Evolutionary conservation across 2,113 vertebrate genomes (phyloP).

Genomic region (Scomber colias): DNA sequence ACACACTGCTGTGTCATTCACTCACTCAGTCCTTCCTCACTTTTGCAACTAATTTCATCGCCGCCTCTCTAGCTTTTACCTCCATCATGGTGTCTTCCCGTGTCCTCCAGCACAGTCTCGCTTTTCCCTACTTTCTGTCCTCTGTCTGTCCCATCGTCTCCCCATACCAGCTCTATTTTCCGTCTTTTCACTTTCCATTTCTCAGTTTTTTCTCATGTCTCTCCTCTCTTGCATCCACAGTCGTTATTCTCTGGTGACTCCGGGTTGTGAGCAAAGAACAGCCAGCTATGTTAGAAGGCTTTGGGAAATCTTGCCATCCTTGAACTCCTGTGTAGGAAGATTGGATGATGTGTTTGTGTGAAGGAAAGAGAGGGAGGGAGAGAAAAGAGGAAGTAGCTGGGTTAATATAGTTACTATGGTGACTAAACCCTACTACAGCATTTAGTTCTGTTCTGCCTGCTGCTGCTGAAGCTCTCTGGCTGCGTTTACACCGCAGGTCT

Average conservation of each 20-base stretch:
- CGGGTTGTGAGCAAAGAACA: constrained; percentile 22
- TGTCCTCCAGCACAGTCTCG: constrained; percentile 3
- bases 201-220: constrained; percentile 1
- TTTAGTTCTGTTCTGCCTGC: constrained; percentile 56
- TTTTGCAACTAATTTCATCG: constrained; percentile 39
- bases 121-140: neutral
- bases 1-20: constrained; percentile 64
- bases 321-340: constrained; percentile 48
- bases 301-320: constrained; percentile 56
- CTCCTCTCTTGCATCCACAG: constrained; percentile 10
- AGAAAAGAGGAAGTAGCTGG: constrained; percentile 18
- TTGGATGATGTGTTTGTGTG: constrained; percentile 46
- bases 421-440: constrained; percentile 60
- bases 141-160: neutral
- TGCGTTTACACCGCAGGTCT: constrained; percentile 24
- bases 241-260: constrained; percentile 47
- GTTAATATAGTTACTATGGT: constrained; percentile 66
- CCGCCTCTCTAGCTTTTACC: constrained; percentile 11
- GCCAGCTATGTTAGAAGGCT: constrained; percentile 41
- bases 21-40: constrained; percentile 37
- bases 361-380: constrained; percentile 7
- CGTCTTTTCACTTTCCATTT: constrained; percentile 10
- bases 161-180: constrained; percentile 6
- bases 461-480: constrained; percentile 42
- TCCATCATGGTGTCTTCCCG: neutral